These are phyloP conservation scores for Ophion ellenae DNA, from an alignment of 2,888 invertebrate genomes.

Conservation along the genomic window DNA sequence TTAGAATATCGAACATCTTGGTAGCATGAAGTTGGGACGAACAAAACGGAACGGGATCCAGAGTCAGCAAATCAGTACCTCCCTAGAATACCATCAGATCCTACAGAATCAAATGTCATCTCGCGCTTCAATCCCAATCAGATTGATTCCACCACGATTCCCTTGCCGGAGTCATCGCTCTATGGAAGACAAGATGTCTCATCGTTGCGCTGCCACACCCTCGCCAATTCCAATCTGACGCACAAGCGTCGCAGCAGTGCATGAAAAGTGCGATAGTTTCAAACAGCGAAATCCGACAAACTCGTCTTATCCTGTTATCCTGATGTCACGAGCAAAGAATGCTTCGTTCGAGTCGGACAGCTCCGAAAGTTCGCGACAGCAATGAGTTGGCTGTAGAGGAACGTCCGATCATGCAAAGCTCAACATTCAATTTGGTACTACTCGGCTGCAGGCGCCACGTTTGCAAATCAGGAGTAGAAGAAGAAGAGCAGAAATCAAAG, in stretches of 20 bases:
- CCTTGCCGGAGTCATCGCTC: not conserved
- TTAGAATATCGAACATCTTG: not conserved
- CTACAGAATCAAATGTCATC: not conserved
- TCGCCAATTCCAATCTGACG: not conserved
- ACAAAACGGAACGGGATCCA: not conserved
- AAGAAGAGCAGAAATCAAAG: conserved; percentile 19
- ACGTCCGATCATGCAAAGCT: conserved; percentile 34
- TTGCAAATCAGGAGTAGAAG: not conserved
- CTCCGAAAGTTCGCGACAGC: conserved; percentile 36
- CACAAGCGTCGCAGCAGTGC: not conserved
- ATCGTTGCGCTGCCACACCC: not conserved
- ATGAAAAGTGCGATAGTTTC: not conserved
- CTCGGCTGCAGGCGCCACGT: conserved; percentile 19
- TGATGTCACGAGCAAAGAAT: conserved; percentile 6
- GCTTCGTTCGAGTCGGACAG: not conserved
- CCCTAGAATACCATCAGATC: not conserved
- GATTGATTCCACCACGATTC: not conserved
- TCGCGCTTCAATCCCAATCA: not conserved
- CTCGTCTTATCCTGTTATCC: conserved; percentile 10
- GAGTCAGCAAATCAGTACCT: not conserved
- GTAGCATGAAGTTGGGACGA: not conserved
- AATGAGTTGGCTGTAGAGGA: conserved; percentile 18
- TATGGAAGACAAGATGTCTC: not conserved
- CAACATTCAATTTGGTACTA: conserved; percentile 31
- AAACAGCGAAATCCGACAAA: not conserved